Evolutionary conservation across 2,888 invertebrate species (phyloP), one percentile per base, ranked within the genome.

Genomic region (Noctua janthe): DNA sequence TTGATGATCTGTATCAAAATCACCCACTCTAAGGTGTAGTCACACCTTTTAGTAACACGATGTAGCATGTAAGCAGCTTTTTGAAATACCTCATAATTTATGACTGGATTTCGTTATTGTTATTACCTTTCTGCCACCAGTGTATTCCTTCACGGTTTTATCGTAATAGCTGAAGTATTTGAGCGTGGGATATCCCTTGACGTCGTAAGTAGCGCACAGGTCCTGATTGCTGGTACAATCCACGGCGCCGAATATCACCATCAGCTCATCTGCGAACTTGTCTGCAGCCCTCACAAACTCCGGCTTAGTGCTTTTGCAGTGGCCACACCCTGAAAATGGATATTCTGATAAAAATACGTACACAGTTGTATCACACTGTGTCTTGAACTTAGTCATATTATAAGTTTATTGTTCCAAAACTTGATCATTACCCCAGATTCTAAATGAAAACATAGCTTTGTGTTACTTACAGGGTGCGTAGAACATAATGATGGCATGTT

Each of bases 401-500:
- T 20, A 0, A 20, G 8, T 64, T 35, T 64, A 20, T 39, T 20
- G 35, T 64, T 39, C 20, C 8, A 66, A 66, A 66, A 66, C 39
- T 39, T 66, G 39, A 66, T 66, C 20, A 66, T 39, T 66, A 11
- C 0, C 10, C 23, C 5, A 39, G 66, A 62, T 62, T 29, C 29
- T 29, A 62, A 62, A 62, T 64, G 29, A 35, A 64, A 35, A 20
- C 11, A 11, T 20, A 39, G 39, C 1, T 10, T n/a, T 67, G 23
- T 67, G 43, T 47, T 8, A 69, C 98, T 98, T 95, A 99, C 99
- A 99, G 20, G 99, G 99, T 0, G 99, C 99, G 94, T 99, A 99
- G 95, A 99, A 99, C 98, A 99, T 99, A 80, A 99, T 98, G 74
- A 99, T 92, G 3, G 98, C 98, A 95, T 99, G 99, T 91, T 99